Percentiles rank a stretch among this genome's conserved stretches.
Evolutionary conservation across 2,888 invertebrate species (phyloP).

Genomic region (Aspidapion aeneum): DNA sequence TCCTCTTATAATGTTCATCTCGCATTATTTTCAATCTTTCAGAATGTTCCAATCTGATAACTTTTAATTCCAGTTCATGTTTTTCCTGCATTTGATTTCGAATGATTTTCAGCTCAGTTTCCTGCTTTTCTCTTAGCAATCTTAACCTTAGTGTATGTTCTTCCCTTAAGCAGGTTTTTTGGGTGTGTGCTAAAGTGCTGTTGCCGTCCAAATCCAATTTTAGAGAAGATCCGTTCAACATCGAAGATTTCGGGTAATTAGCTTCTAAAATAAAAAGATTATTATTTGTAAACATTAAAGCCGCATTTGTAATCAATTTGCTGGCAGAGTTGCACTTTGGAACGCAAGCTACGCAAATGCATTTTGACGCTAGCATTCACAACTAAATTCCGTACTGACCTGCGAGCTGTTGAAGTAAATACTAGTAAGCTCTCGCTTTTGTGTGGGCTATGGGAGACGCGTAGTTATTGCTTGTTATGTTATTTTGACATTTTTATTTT

Average conservation of each 20-base stretch:
- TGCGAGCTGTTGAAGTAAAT: no score
- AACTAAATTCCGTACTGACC: no score
- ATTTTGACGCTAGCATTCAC: no score
- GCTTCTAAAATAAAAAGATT: no score
- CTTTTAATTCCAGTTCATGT: constrained; percentile 12
- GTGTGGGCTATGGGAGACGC: no score
- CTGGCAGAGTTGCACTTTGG: no score
- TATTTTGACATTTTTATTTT: no score
- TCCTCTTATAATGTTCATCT: constrained; percentile 14
- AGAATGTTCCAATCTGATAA: constrained; percentile 13
- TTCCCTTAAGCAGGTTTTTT: constrained; percentile 14
- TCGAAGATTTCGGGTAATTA: background rate
- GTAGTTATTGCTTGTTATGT: no score
- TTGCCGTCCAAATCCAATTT: background rate
- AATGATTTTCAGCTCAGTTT: background rate
- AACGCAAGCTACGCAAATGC: no score
- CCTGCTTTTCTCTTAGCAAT: constrained; percentile 15
- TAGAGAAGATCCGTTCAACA: background rate
- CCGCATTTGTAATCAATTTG: no score
- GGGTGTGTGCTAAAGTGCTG: background rate
- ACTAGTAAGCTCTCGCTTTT: no score
- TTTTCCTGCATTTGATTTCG: constrained; percentile 12
- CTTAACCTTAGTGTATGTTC: constrained; percentile 15
- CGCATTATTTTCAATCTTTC: constrained; percentile 13
- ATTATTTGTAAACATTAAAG: no score